Evolutionary conservation across 2,113 vertebrate genomes (phyloP), one percentile per base, ranked within the genome.

Genomic region (Craseonycteris thonglongyai): DNA sequence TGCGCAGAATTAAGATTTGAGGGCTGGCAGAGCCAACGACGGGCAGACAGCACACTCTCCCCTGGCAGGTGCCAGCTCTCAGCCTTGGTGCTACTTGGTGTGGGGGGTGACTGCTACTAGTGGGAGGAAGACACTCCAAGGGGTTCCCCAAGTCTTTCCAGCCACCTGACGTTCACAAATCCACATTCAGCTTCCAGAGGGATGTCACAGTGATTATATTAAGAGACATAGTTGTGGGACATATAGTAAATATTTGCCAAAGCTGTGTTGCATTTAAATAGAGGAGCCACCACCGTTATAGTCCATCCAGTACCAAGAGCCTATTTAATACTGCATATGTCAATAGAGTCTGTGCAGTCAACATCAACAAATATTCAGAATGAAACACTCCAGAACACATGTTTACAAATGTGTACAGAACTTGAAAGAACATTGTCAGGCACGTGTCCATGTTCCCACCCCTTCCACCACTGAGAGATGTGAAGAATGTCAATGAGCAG

Each of bases 231-330:
- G 74, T 56, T 79, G 82, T 40, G 88, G 94, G 79, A 40, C 30
- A 54, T 69, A 84, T 74, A 93, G 88, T 79, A 93, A 95, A 94
- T 93, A 96, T 91, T 94, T 84, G 92, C 89, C 65, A 95, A 88
- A 95, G 75, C 47, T 88, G 26, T 5, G 2, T 35, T 90, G n/a
- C 92, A 49, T 81, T 91, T 94, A 68, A 79, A 84, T 65, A n/a
- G 86, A 80, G 24, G 42, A 69, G 82, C 22, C 71, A 45, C 49
- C 19, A 38, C 42, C 26, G 45, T 21, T 11, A 72, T 90, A 47
- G 24, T 65, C 65, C 42, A 91, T 47, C 18, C 12, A 74, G 66
- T 10, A 90, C 28, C 30, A 88, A 85, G 45, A 80, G 42, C 76
- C 80, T 93, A 69, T 81, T 97, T 94, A 95, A 95, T 94, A 88